Evolutionary conservation across 2,113 vertebrate species (phyloP).

Genomic region (Xenopus laevis): DNA sequence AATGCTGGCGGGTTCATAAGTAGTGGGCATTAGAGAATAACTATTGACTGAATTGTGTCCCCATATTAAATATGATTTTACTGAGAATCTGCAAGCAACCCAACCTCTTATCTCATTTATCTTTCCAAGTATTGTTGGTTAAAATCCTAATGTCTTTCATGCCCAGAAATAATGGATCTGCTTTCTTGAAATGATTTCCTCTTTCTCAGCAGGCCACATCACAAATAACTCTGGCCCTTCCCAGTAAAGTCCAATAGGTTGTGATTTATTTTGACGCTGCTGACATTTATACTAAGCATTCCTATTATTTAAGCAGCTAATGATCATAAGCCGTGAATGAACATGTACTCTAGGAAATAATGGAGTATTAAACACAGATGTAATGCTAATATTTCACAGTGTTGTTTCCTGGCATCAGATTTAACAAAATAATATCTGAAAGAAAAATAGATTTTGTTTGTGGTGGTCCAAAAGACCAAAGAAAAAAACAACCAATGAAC

Average conservation of each 20-base stretch:
- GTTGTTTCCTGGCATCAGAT: no score
- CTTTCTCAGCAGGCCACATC: slow-evolving; percentile 44
- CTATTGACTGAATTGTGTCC: neutral
- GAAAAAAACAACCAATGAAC: no score
- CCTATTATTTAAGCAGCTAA: slow-evolving; percentile 23
- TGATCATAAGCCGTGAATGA: neutral
- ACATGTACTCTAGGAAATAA: slow-evolving; percentile 6
- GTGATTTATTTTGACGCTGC: slow-evolving; percentile 41
- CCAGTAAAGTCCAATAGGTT: slow-evolving; percentile 36
- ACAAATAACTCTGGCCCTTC: slow-evolving; percentile 39
- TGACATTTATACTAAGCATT: slow-evolving; percentile 21
- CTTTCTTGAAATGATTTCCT: slow-evolving; percentile 46
- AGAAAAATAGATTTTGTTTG: no score
- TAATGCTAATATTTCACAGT: no score
- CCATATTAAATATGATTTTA: slow-evolving; percentile 16
- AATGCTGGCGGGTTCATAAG: slow-evolving; percentile 13
- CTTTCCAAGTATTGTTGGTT: slow-evolving; percentile 15
- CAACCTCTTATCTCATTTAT: neutral
- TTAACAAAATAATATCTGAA: no score
- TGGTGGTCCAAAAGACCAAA: no score
- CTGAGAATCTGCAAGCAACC: slow-evolving; percentile 17
- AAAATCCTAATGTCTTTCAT: slow-evolving; percentile 22
- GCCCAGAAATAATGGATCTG: slow-evolving; percentile 43
- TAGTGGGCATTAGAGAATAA: neutral
- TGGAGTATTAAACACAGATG: neutral